Conservation (phyloP, 2,797 vertebrate species). For the Trachops cirrhosus region DNA sequence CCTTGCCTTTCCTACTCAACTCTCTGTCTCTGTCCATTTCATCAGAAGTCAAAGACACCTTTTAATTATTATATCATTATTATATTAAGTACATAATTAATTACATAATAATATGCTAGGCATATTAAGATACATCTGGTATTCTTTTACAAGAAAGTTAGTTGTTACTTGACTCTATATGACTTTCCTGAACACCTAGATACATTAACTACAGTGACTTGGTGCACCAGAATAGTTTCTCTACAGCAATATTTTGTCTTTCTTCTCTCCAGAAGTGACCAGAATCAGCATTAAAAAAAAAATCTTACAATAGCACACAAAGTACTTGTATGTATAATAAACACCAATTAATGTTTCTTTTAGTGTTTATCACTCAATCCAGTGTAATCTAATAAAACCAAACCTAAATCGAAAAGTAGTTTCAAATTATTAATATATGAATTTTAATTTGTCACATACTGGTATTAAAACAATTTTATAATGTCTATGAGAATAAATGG, state of each 20-base stretch:
- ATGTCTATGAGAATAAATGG: neutral
- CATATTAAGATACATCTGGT: neutral
- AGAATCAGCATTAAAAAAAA: neutral
- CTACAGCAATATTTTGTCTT: neutral
- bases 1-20: neutral
- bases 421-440: conserved; percentile 50
- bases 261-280: neutral
- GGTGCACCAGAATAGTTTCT: neutral
- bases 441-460: conserved; percentile 38
- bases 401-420: conserved; percentile 18
- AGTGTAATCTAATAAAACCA: conserved; percentile 30
- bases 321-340: neutral
- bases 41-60: neutral
- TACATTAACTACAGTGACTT: neutral
- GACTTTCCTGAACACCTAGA: neutral
- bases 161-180: neutral
- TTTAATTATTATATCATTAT: neutral
- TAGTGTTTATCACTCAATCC: conserved; percentile 18
- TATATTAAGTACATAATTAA: neutral
- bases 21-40: neutral
- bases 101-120: neutral
- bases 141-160: neutral
- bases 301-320: neutral
- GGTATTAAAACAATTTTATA: conserved; percentile 16
- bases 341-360: neutral